A percentile compares a stretch with the other conserved stretches of the same genome.
Conservation (phyloP, 1,140 invertebrate species). For the Glomeris maerens region DNA sequence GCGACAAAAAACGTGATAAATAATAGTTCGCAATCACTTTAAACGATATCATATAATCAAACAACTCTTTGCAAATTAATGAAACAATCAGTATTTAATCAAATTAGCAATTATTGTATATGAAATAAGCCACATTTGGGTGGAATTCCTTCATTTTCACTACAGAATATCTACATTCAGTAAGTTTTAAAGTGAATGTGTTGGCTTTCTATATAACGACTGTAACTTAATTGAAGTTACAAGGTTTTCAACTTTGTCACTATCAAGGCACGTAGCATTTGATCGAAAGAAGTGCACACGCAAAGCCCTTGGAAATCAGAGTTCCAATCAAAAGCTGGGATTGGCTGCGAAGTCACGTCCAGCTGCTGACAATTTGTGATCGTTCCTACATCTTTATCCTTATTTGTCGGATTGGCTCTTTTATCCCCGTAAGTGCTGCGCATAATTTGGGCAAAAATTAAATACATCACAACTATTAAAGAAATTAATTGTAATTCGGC, state of each 20-base stretch:
- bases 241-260: conserved; percentile 87
- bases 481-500: conserved; percentile 1
- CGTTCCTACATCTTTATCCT: conserved; percentile 56
- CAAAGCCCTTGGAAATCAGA: conserved; percentile 76
- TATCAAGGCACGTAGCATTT: conserved; percentile 71
- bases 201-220: too few relatives aligned
- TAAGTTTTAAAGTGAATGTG: too few relatives aligned
- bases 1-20: too few relatives aligned
- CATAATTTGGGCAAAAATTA: conserved; percentile 15
- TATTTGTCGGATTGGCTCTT: conserved; percentile 53
- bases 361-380: conserved; percentile 61
- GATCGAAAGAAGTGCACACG: conserved; percentile 82
- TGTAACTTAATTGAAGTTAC: too few relatives aligned
- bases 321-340: conserved; percentile 82
- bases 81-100: too few relatives aligned
- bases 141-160: too few relatives aligned
- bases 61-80: too few relatives aligned
- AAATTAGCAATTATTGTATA: too few relatives aligned
- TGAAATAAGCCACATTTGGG: too few relatives aligned
- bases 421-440: conserved; percentile 50
- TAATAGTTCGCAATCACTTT: too few relatives aligned
- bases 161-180: too few relatives aligned
- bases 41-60: too few relatives aligned
- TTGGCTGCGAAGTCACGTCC: conserved; percentile 69
- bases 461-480: not conserved